These are phyloP conservation scores for Gorsachius goisagi DNA, from an alignment of 2,113 vertebrate species.

Conservation along the genomic window DNA sequence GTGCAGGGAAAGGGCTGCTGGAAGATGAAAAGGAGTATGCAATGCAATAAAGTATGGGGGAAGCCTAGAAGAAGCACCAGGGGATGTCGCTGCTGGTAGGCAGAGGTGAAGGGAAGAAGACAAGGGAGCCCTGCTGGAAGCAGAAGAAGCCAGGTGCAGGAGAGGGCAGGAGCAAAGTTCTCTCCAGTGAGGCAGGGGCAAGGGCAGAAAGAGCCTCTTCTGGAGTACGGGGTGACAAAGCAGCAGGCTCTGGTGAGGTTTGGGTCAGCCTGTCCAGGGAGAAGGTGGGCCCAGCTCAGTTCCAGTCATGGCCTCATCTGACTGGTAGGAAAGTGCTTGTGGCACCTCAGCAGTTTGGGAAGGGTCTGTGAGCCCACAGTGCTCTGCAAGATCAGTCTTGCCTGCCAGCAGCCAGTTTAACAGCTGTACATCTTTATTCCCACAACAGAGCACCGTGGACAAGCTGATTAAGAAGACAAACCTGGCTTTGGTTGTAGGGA, in stretches of 20 bases:
- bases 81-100: background rate
- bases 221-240: background rate
- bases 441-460: conserved; percentile 91
- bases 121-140: background rate
- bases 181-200: background rate
- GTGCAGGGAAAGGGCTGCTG: background rate
- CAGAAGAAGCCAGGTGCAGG: background rate
- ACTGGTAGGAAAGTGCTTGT: background rate
- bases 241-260: background rate
- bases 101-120: background rate
- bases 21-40: background rate
- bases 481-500: conserved; percentile 95
- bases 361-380: background rate
- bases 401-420: background rate
- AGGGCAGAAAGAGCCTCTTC: background rate
- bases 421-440: conserved; percentile 50
- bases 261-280: background rate
- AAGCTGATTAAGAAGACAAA: conserved; percentile 99
- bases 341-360: background rate
- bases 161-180: background rate
- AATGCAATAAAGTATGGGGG: background rate
- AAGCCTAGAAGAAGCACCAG: background rate
- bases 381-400: background rate
- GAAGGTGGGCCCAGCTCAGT: background rate
- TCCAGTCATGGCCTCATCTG: background rate